phyloP scores from a whole-genome alignment of 2,113 vertebrate genomes.

The Hippocampus abdominalis region DNA sequence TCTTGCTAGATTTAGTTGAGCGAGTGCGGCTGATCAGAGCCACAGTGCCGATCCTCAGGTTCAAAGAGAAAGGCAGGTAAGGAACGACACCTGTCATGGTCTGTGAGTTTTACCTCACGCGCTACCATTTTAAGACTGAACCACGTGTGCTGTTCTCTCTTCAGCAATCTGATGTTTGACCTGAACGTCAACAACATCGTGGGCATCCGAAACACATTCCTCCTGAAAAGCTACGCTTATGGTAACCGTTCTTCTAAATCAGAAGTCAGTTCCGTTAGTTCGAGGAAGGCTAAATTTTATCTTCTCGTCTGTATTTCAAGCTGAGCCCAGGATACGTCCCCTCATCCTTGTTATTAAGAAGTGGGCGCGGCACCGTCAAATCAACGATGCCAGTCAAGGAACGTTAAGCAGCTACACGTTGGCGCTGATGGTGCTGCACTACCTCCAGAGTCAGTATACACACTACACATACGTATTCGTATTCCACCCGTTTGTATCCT shows the following conservation, averaged over 20 bases:
- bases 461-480: background rate
- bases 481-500: background rate
- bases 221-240: slow-evolving; percentile 88
- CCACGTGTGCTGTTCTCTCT: background rate
- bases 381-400: slow-evolving; percentile 96
- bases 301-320: slow-evolving; percentile 62
- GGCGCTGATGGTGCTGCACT: slow-evolving; percentile 95
- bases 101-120: background rate
- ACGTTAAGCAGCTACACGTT: slow-evolving; percentile 96
- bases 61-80: slow-evolving; percentile 94
- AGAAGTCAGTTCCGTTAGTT: background rate
- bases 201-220: slow-evolving; percentile 98
- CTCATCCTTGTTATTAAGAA: slow-evolving; percentile 90
- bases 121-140: background rate
- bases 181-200: slow-evolving; percentile 97
- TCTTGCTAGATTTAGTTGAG: slow-evolving; percentile 79
- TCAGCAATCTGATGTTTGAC: slow-evolving; percentile 91
- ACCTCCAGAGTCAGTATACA: slow-evolving; percentile 91
- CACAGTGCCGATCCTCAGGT: slow-evolving; percentile 94
- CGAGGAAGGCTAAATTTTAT: background rate
- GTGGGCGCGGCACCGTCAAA: slow-evolving; percentile 85
- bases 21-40: slow-evolving; percentile 89
- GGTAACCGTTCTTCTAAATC: slow-evolving; percentile 60
- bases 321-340: slow-evolving; percentile 88
- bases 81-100: slow-evolving; percentile 37